Base-by-base conservation (phyloP, 2,888 invertebrate genomes). In the Ypsolopha scabrella region DNA sequence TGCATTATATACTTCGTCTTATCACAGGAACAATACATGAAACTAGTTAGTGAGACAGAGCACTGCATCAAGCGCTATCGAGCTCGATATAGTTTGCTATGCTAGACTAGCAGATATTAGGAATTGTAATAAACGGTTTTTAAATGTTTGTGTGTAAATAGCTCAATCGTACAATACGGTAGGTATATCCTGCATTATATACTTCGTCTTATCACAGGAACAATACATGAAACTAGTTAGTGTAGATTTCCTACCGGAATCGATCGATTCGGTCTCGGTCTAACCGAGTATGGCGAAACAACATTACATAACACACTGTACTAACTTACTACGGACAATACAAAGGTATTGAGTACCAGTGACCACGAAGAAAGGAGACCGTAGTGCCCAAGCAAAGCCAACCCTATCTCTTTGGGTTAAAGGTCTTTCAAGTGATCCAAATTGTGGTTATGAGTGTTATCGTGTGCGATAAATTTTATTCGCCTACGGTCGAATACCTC, bases 381-480 rank as follows among this genome's bases (percentile, higher is more conserved):
- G 4, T 24, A 2, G 2, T 41, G 63, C 56, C 60, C 60, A 64
- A 60, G 65, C 64, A 67, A 65, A 67, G 7, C 46, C n/a, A 63
- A 61, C 59, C 57, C 56, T 61, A 62, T 58, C 53, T 24, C 24
- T 3, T 24, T 24, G 24, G 2, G 24, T 3, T 24, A 24, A 24
- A 4, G 24, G 24, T 24, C 24, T 24, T 4, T 24, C 2, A 24
- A 24, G 24, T 24, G 24, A 4, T 24, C 4, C 24, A 24, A 24
- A 24, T 24, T 24, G 24, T 24, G 24, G 24, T 24, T 24, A 24
- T 24, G 24, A 53, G 47, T 53, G 63, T 71, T 77, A 77, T 76
- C 75, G 64, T 57, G 24, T 24, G 55, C 70, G 73, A 76, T 77
- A 76, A 70, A 69, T 73, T 74, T 68, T 71, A 72, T 72, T 69